These are phyloP conservation scores for Anoplius nigerrimus DNA, from an alignment of 2,888 invertebrate genomes.

Conservation along the genomic window DNA sequence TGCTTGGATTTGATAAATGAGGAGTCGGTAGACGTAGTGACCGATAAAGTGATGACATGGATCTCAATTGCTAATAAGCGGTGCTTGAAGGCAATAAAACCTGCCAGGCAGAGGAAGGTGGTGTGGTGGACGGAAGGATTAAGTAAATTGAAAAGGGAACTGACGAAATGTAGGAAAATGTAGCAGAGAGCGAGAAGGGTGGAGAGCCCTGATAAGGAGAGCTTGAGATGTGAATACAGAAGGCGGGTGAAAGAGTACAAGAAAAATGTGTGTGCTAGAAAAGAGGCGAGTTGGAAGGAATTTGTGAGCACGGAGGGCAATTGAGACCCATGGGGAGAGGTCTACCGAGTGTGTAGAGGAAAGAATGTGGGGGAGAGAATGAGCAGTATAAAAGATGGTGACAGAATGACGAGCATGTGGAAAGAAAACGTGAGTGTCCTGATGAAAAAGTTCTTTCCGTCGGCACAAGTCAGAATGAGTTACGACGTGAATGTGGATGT, in stretches of 20 bases:
- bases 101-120: neutral
- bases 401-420: neutral
- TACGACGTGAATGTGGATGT: neutral
- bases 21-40: neutral
- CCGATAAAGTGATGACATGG: neutral
- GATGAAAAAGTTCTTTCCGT: neutral
- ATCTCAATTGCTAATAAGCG: neutral
- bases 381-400: neutral
- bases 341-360: conserved; percentile 3
- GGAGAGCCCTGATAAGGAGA: neutral
- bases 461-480: neutral
- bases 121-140: conserved; percentile 19
- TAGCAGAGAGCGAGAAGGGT: conserved; percentile 4
- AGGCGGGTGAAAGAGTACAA: neutral
- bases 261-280: neutral
- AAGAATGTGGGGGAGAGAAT: neutral
- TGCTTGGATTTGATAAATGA: neutral
- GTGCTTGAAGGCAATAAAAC: neutral
- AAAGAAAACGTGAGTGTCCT: neutral
- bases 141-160: neutral
- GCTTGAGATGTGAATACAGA: neutral
- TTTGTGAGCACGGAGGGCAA: neutral
- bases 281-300: conserved; percentile 2
- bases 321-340: conserved; percentile 7
- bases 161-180: neutral